A percentile compares a stretch with the other conserved stretches of the same genome.
phyloP scores from a whole-genome alignment of 2,797 vertebrate genomes.

The Hafferia zeledoni region DNA sequence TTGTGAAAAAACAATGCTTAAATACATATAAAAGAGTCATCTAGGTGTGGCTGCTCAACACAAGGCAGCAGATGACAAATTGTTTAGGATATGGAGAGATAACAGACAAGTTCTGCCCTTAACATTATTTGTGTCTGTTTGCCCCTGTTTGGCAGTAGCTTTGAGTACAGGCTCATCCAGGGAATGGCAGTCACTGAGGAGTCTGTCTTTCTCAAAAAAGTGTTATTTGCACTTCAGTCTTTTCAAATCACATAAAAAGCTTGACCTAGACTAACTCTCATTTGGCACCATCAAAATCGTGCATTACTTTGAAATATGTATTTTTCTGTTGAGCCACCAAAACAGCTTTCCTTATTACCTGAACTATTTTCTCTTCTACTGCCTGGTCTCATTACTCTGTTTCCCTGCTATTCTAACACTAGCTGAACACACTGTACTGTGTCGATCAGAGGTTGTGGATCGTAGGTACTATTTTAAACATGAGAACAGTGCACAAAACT shows the following conservation, averaged over 20 bases:
- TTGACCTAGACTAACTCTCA: neutral
- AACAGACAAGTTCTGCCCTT: neutral
- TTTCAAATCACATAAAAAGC: neutral
- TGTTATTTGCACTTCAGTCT: neutral
- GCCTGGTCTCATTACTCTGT: neutral
- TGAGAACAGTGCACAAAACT: neutral
- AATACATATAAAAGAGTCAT: neutral
- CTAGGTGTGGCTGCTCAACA: neutral
- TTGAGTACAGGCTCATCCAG: neutral
- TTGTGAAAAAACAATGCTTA: neutral
- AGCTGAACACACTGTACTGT: neutral
- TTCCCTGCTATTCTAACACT: neutral
- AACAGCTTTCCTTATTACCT: neutral
- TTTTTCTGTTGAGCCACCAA: neutral
- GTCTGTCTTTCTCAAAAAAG: neutral
- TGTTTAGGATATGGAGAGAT: neutral
- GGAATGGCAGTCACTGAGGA: neutral
- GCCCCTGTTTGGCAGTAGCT: neutral
- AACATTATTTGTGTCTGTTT: neutral
- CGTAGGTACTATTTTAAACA: neutral
- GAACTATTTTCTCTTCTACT: neutral
- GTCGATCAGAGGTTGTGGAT: accelerated
- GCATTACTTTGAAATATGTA: neutral
- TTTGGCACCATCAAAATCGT: neutral
- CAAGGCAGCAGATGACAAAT: neutral